A percentile compares a stretch with the other conserved stretches of the same genome.
These are phyloP conservation scores for Drosophila pseudoobscura DNA, from an alignment of 1,140 invertebrate species.

Conservation along the genomic window DNA sequence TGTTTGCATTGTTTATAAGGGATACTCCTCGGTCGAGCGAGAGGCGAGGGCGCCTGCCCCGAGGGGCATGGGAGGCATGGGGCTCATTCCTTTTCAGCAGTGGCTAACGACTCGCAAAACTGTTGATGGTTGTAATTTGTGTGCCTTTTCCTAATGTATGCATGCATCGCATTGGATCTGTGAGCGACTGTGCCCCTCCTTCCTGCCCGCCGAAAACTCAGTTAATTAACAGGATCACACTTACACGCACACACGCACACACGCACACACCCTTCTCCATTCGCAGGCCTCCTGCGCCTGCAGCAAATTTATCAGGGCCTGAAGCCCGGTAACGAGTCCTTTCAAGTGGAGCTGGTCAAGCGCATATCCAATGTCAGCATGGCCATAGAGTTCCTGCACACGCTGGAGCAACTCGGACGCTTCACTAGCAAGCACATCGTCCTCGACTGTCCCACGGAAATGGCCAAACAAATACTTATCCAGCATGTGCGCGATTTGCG, in stretches of 20 bases:
- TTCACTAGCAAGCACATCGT: conserved; percentile 95
- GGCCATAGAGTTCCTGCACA: conserved; percentile 90
- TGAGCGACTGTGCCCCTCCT: background rate
- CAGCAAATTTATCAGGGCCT: conserved; percentile 95
- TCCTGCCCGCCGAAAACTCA: conserved; percentile 11
- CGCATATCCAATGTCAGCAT: conserved; percentile 90
- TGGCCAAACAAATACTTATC: conserved; percentile 94
- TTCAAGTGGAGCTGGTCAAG: conserved; percentile 93
- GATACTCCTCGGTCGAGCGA: conserved; percentile 12
- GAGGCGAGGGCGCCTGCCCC: background rate
- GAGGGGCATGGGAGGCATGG: conserved; percentile 2
- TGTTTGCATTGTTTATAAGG: conserved; percentile 51
- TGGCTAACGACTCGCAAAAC: conserved; percentile 63
- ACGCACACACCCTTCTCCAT: background rate
- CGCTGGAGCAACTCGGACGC: conserved; percentile 90
- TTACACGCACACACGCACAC: background rate
- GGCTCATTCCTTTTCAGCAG: conserved; percentile 26
- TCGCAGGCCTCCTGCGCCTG: conserved; percentile 91
- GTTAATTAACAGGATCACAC: conserved; percentile 66
- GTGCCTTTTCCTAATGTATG: conserved; percentile 33
- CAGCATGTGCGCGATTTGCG: conserved; percentile 93
- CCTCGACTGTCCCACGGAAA: conserved; percentile 92
- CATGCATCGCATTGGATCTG: conserved; percentile 1
- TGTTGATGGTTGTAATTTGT: conserved; percentile 68
- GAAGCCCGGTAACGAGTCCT: conserved; percentile 89